Base-by-base conservation (phyloP, 1,140 invertebrate species). In the Drosophila fuyamai region DNA sequence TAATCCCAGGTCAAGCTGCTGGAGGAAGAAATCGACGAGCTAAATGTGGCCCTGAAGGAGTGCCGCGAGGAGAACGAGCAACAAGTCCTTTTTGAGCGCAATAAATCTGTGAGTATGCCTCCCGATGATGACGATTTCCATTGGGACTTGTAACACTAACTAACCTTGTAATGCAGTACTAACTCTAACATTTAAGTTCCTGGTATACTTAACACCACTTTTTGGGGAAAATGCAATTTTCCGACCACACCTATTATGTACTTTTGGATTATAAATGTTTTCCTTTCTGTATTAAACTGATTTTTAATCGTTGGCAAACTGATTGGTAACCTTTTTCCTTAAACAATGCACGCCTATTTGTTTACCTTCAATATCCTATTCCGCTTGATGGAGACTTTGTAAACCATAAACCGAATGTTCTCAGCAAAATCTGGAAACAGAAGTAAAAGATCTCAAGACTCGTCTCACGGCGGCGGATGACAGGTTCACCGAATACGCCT, bases 51-150 rank as follows among this genome's bases (percentile, higher is more conserved):
- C 84, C 91, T 95, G 23, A 95, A 95, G 92, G 93, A 94, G 74
- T 93, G 95, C 66, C 93, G 94, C 47, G 93, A 93, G 57, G 94
- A 94, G 75, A 93, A 94, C 75, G 94, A 95, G 89, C 94, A 95
- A 76, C 94, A 95, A 91, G 93, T 95, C 62, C 90, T 94, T 35
- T 95, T 94, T 92, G 94, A 95, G 68, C 93, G 93, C 48, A 93
- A 93, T 48, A 94, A 95, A 95, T 94, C 95, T 88, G 95, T 95
- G 94, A 95, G 95, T 95, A 94, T 93, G 81, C 79, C 92, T 56
- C 65, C 88, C 32, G 79, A 90, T 48, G 60, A 62, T 59, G 85
- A 75, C 54, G 90, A 74, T 76, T 91, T 85, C 46, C 71, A 67
- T 55, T 91, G 85, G 80, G 80, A 86, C 68, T 38, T 66, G 23